Evolutionary conservation across 1,140 invertebrate species (phyloP), one percentile per base, ranked within the genome.

Genomic region (Lordiphosa clarofinis): DNA sequence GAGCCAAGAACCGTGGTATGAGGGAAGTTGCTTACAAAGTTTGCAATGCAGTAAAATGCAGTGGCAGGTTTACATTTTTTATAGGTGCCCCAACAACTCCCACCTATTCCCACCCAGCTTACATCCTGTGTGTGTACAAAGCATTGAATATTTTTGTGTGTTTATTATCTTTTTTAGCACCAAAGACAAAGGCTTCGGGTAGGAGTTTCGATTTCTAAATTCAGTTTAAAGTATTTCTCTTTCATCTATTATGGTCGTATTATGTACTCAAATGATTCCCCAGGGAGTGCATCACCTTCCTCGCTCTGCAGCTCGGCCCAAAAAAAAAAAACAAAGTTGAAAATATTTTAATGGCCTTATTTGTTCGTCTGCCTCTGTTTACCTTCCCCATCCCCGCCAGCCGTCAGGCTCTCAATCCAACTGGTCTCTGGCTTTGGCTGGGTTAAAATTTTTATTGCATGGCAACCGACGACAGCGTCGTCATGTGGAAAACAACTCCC

Each of bases 31-130:
- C 49, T 62, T 43, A 69, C 58, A 73, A 66, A 60, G 46, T 60
- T 56, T 47, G 10, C 50, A 40, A 19, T 56, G 64, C 56, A 70
- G 35, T 71, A 39, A 52, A 69, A 55, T 64, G 71, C 58, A 64
- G 64, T 74, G 57, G 49, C 64, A 37, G 50, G 24, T 57, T 54
- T 44, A 48, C n/a, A 39, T 40, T 62, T 62, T 59, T 56, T 57
- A 55, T 39, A 13, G 46, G 40, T 15, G 28, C 52, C 12, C 52
- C 43, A 53, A 35, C 43, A 54, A 56, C 62, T 36, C 38, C 52
- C 40, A 28, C 35, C 13, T 12, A 24, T 4, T 24, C 24, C 10
- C n/a, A 10, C n/a, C 31, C 3, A 11, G 10, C 36, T 2, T 8
- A 8, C 8, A 10, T n/a, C 8, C 21, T 5, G 21, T 24, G 21